Conservation (phyloP, 2,113 vertebrate genomes). For the Lepidothrix coronata region DNA sequence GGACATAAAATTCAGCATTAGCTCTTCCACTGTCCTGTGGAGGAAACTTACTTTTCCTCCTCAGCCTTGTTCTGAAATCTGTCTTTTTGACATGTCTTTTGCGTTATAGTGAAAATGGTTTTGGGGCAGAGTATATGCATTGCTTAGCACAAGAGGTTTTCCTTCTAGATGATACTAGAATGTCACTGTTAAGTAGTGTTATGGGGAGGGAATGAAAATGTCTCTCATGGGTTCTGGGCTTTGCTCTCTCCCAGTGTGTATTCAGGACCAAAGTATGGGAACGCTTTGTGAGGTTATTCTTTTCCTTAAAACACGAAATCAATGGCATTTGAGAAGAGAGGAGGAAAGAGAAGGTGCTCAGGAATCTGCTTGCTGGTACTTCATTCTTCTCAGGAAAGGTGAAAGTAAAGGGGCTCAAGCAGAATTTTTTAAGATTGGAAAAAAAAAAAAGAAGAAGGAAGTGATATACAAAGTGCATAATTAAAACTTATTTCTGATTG, state of each 20-base stretch:
- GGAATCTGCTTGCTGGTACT: accelerated
- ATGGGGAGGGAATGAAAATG: not conserved
- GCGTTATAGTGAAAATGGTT: not conserved
- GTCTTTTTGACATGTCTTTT: not conserved
- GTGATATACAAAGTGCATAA: not conserved
- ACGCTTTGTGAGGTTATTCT: not conserved
- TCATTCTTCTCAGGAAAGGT: not conserved
- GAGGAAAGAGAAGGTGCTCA: not conserved
- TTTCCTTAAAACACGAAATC: not conserved
- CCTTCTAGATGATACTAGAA: not conserved
- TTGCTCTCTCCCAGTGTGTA: not conserved
- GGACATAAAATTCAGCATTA: no score
- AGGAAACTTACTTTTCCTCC: no score
- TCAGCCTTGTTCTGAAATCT: no score
- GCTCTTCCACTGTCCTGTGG: no score
- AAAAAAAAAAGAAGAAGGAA: not conserved
- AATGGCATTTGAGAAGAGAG: not conserved
- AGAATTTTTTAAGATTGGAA: not conserved
- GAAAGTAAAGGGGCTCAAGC: not conserved
- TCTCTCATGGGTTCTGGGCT: not conserved
- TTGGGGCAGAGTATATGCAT: not conserved
- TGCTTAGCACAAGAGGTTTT: not conserved
- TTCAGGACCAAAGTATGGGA: not conserved
- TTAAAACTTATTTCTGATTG: not conserved
- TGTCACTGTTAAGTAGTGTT: not conserved